Evolutionary conservation across 2,888 invertebrate species (phyloP).

Genomic region (Watsonalla cultraria): DNA sequence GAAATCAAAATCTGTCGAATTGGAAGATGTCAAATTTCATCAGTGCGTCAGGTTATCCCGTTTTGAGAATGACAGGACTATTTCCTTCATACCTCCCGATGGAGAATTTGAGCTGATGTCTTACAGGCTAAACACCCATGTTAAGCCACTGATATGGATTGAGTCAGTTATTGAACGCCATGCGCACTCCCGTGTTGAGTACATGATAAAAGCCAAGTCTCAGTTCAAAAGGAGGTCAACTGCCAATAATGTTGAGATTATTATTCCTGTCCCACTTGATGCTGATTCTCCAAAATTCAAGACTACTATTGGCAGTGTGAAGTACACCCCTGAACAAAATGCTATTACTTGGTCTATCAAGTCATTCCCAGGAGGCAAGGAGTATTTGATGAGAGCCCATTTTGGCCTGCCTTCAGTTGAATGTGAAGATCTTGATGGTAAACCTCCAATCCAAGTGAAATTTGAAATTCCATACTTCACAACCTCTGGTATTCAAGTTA

Average conservation of each 20-base stretch:
- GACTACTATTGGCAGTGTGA: slow-evolving; percentile 97
- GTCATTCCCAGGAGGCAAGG: slow-evolving; percentile 98
- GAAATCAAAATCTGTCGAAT: slow-evolving; percentile 97
- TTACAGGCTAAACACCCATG: slow-evolving; percentile 97
- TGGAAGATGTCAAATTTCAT: slow-evolving; percentile 99
- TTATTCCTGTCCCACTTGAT: slow-evolving; percentile 96
- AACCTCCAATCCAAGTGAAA: slow-evolving; percentile 98
- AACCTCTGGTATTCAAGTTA: slow-evolving; percentile 98
- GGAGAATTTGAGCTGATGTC: slow-evolving; percentile 99
- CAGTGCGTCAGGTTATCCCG: slow-evolving; percentile 97
- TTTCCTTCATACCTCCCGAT: slow-evolving; percentile 99
- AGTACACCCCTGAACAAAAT: slow-evolving; percentile 98
- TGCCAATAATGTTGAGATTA: slow-evolving; percentile 99
- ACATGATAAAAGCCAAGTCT: slow-evolving; percentile 99
- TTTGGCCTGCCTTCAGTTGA: slow-evolving; percentile 98
- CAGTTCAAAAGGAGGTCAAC: slow-evolving; percentile 98
- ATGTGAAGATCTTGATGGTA: slow-evolving; percentile 95
- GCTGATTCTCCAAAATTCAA: slow-evolving; percentile 99
- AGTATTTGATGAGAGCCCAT: slow-evolving; percentile 98
- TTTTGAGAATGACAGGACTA: slow-evolving; percentile 98
- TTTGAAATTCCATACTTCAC: slow-evolving; percentile 99
- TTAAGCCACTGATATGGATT: slow-evolving; percentile 98
- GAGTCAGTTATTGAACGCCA: slow-evolving; percentile 99
- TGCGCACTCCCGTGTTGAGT: slow-evolving; percentile 97
- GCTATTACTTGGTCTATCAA: slow-evolving; percentile 98